phyloP scores from a whole-genome alignment of 2,113 vertebrate genomes.

The Pelobates fuscus region DNA sequence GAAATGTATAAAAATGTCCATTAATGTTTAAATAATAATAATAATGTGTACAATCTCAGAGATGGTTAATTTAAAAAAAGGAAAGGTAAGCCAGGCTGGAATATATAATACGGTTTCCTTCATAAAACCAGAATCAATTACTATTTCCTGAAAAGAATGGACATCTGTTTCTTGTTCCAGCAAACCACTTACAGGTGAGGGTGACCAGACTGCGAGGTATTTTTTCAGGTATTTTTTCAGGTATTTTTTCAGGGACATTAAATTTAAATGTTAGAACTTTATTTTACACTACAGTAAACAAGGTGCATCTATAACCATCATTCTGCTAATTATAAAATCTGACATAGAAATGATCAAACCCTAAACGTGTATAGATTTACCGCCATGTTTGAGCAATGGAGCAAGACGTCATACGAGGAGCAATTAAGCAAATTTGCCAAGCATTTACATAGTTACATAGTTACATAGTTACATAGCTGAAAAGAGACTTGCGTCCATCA shows the following conservation, averaged over 20 bases:
- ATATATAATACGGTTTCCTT: too few species aligned
- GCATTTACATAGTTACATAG: too few species aligned
- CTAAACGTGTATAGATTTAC: neutral
- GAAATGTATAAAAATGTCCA: too few species aligned
- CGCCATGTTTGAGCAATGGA: neutral
- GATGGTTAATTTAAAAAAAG: too few species aligned
- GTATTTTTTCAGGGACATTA: constrained; percentile 26
- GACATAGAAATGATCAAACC: constrained; percentile 28
- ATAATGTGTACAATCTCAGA: too few species aligned
- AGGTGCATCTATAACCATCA: constrained; percentile 12
- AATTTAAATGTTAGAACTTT: constrained; percentile 26
- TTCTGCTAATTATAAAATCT: constrained; percentile 19
- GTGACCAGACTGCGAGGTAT: neutral
- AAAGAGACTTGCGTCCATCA: too few species aligned
- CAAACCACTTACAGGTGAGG: neutral
- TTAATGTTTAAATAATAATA: too few species aligned
- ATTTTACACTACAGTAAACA: constrained; percentile 2
- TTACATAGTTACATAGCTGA: too few species aligned
- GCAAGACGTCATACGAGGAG: too few species aligned
- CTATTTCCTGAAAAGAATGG: neutral
- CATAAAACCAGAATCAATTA: neutral
- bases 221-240: neutral
- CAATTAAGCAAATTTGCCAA: too few species aligned
- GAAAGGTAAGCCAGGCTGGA: too few species aligned
- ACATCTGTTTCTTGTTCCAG: constrained; percentile 15